phyloP scores from a whole-genome alignment of 2,888 invertebrate genomes.

The Cyclophora albipunctata region DNA sequence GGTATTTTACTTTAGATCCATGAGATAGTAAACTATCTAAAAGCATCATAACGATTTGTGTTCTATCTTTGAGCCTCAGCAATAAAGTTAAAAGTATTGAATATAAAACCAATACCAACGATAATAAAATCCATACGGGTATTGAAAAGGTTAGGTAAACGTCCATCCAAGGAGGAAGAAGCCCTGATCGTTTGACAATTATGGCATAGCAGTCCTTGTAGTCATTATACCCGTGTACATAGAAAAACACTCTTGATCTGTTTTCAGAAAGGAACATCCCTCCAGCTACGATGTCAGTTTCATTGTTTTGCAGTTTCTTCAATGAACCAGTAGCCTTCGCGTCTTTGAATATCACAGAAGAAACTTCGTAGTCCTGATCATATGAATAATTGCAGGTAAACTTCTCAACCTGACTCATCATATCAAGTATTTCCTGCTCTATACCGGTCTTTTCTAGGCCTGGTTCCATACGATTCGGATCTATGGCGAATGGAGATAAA shows the following conservation, averaged over 20 bases:
- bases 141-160: not conserved
- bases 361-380: constrained; percentile 16
- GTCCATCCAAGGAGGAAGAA: not conserved
- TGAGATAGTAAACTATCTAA: not conserved
- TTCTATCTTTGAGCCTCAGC: not conserved
- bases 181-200: constrained; percentile 1
- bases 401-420: constrained; percentile 27
- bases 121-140: not conserved
- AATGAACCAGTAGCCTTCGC: not conserved
- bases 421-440: constrained; percentile 25
- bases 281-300: not conserved
- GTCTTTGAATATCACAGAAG: not conserved
- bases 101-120: not conserved
- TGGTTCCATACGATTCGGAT: constrained; percentile 10
- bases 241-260: not conserved
- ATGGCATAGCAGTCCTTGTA: not conserved
- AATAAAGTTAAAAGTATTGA: not conserved
- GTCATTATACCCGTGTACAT: not conserved
- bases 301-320: not conserved
- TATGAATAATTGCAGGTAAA: constrained; percentile 31
- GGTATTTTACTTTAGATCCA: not conserved
- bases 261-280: not conserved
- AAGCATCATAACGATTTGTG: not conserved
- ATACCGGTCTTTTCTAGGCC: constrained; percentile 8
- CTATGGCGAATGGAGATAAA: constrained; percentile 34